Evolutionary conservation across 2,113 vertebrate genomes (phyloP), one percentile per base, ranked within the genome.

Genomic region (Strix aluco): DNA sequence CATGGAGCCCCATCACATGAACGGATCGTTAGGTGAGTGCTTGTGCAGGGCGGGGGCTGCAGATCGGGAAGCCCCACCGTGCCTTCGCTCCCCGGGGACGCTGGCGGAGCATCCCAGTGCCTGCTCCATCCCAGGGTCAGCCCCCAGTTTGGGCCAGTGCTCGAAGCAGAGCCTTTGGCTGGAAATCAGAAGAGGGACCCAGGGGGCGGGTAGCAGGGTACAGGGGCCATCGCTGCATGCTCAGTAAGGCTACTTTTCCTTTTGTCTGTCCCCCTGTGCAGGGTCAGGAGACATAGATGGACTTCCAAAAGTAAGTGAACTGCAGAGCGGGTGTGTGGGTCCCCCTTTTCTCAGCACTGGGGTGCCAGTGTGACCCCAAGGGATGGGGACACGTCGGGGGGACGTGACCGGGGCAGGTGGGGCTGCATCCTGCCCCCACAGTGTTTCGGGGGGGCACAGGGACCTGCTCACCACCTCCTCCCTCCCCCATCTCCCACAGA

Each of bases 1-100:
- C 94, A 99, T 99, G 99, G 99, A 99, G 97, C 99, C 99, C 81
- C 99, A 99, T 97, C 99, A 99, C 98, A 99, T 99, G 99, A 99
- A 99, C 30, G 99, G 99, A 97, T 99, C 98, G 0, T 98, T 99
- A 98, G 98, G 98, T 99, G 97, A 98, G 98, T 6, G 1, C 15
- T 20, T 1, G 1, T 1, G 3, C 3, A 3, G 1, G 22, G 9
- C 13, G 61, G 16, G 16, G 8, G 11, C 23, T 30, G 29, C 0
- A 0, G 15, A 26, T 32, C 1, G 1, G 78, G 32, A 54, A 49
- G 34, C 86, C 78, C 25, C 2, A 0, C 0, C 0, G 6, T 26
- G 11, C 72, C 72, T 20, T 32, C 6, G 1, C 51, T 61, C 29
- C 72, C 10, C 5, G 27, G 58, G 80, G 7, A 40, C 4, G 4